Percentiles rank a stretch among this genome's conserved stretches.
Conservation (phyloP, 2,797 vertebrate species). For the Betta splendens region DNA sequence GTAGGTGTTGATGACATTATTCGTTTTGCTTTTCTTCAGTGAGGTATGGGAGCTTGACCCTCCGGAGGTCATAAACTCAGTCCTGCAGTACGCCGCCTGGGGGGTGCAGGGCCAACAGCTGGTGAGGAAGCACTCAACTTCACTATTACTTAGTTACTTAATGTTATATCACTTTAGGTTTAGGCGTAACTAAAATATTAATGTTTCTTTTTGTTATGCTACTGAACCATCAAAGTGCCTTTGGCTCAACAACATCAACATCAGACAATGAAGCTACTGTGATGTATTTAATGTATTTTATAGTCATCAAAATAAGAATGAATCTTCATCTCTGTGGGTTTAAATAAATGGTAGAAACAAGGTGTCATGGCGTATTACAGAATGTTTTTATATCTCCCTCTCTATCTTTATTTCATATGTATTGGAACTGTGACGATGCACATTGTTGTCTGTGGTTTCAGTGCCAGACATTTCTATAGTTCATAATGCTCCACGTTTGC, state of each 20-base stretch:
- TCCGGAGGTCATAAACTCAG: constrained; percentile 80
- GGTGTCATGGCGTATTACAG: neutral
- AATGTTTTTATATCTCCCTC: neutral
- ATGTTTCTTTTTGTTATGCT: neutral
- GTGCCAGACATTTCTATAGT: neutral
- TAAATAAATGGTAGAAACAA: neutral
- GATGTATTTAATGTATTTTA: neutral
- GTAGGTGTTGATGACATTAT: neutral
- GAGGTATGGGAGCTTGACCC: constrained; percentile 82
- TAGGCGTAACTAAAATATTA: too few species aligned
- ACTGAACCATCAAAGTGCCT: neutral
- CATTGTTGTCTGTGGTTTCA: neutral
- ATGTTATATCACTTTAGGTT: too few species aligned
- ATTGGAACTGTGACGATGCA: neutral
- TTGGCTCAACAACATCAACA: neutral
- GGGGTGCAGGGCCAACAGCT: constrained; percentile 80
- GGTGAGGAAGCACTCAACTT: too few species aligned
- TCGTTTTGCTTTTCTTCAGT: constrained; percentile 47
- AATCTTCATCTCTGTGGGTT: constrained; percentile 11
- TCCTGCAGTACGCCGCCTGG: constrained; percentile 82
- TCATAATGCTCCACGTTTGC: constrained; percentile 4
- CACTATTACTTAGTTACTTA: too few species aligned
- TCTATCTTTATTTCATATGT: neutral
- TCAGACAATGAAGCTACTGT: neutral
- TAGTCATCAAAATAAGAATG: neutral